Conservation (phyloP, 2,888 invertebrate genomes). For the Lasioglossum figueresi region DNA sequence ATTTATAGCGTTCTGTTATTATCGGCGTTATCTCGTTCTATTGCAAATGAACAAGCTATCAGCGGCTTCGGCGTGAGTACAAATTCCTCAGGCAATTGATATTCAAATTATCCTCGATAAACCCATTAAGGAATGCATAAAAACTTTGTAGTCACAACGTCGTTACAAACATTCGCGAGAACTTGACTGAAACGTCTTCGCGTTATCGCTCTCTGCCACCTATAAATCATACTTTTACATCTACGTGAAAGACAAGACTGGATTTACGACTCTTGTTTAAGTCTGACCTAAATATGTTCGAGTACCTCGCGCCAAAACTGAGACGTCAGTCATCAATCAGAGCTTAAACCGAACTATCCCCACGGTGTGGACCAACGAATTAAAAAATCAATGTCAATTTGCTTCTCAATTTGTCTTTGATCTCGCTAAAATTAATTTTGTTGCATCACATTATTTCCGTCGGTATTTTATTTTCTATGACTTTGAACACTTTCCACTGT, state of each 20-base stretch:
- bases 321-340: background rate
- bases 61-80: background rate
- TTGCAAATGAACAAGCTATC: background rate
- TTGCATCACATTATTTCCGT: no score
- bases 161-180: background rate
- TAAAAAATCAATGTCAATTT: no score
- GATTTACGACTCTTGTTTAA: background rate
- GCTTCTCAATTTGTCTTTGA: no score
- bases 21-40: slow-evolving; percentile 3
- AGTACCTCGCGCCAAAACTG: background rate
- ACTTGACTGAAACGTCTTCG: background rate
- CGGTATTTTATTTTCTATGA: no score
- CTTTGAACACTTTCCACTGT: no score
- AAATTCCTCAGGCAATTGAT: background rate
- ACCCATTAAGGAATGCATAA: background rate
- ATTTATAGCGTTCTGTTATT: background rate
- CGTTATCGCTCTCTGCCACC: background rate
- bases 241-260: background rate
- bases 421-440: no score
- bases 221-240: background rate
- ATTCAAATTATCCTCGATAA: background rate
- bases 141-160: background rate
- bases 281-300: background rate
- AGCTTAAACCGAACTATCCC: background rate
- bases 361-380: no score